Evolutionary conservation across 2,797 vertebrate species (phyloP), one percentile per base, ranked within the genome.

Genomic region (Acanthurus tractus): DNA sequence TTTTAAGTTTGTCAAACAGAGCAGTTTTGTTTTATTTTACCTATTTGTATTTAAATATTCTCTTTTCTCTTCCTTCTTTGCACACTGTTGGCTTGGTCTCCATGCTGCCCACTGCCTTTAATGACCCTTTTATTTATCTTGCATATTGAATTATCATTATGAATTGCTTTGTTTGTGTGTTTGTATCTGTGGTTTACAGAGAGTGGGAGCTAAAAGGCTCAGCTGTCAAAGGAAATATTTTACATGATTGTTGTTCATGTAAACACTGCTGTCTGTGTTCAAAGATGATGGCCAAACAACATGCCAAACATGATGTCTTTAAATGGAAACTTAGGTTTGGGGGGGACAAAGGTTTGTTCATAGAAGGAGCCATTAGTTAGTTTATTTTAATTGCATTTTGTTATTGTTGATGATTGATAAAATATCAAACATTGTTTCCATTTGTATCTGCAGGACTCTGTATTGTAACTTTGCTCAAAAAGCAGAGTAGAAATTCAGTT

Each of bases 161-260:
- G 62, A 69, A 76, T 69, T 0, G 15, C 52, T 63, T 5, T 57
- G 63, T 64, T 70, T 73, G 53, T 72, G 58, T 68, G 50, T 69
- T 70, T 74, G 57, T 62, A 61, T 50, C 9, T 0, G 22, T 67
- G 77, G 65, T 76, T 68, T 61, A 20, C 15, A 55, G 59, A 12
- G 0, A 66, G 56, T 17, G 6, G 49, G 50, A 53, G 36, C 73
- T 79, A 63, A 82, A 68, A 59, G 76, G 70, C 44, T 81, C 55
- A 15, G 59, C 63, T 64, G 72, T 72, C 72, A 68, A 17, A 45
- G 34, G 65, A 62, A 49, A 70, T 65, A 45, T 65, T 74, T 59
- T n/a, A 64, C 48, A 55, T 17, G 7, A 14, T 38, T 29, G 48
- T 42, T 69, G 64, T 55, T 70, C 54, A 53, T 49, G 22, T 45